phyloP scores from a whole-genome alignment of 2,113 vertebrate species.

The Chloebia gouldiae region DNA sequence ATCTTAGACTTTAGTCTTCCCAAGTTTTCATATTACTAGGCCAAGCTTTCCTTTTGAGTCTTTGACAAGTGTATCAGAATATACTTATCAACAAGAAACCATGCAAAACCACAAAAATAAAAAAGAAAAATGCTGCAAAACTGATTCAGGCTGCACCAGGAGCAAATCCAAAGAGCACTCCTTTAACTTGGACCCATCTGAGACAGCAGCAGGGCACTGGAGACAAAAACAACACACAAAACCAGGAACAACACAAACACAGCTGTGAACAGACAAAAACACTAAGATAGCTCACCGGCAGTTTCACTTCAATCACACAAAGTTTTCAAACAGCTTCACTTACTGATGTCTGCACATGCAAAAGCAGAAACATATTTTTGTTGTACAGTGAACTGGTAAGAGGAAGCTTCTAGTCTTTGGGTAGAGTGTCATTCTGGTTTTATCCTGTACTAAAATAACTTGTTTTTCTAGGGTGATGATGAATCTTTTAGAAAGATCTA shows the following conservation, averaged over 20 bases:
- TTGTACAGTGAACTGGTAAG: accelerated
- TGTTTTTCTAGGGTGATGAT: neutral
- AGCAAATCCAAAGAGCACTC: neutral
- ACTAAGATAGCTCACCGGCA: neutral
- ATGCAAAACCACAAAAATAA: neutral
- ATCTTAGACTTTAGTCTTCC: neutral
- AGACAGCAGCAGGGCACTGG: neutral
- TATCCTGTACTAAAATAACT: neutral
- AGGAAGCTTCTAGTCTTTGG: neutral
- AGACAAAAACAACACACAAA: neutral
- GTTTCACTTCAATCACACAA: neutral
- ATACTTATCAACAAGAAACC: neutral
- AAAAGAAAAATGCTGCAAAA: neutral
- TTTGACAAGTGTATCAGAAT: neutral
- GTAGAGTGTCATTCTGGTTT: neutral
- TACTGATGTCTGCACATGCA: neutral
- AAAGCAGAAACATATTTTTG: neutral
- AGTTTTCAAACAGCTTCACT: neutral
- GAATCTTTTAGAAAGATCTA: neutral
- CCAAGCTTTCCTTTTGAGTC: neutral
- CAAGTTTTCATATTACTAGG: neutral
- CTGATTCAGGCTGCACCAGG: accelerated
- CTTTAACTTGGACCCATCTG: neutral
- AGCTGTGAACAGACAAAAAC: neutral
- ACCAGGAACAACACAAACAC: neutral